Evolutionary conservation across 1,140 invertebrate genomes (phyloP).

Genomic region (Atta texana): DNA sequence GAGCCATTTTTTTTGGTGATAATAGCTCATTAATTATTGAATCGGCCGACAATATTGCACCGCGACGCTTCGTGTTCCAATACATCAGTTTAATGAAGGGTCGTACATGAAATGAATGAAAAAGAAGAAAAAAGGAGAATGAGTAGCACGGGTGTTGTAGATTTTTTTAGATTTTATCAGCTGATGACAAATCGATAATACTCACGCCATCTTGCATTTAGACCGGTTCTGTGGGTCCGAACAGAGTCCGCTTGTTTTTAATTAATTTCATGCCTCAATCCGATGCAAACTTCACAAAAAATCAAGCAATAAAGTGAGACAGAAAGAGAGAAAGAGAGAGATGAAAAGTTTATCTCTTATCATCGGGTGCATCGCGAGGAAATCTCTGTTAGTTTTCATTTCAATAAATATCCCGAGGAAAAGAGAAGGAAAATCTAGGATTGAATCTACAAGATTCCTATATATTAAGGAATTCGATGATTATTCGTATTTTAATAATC

Average conservation of each 20-base stretch:
- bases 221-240: slow-evolving; percentile 54
- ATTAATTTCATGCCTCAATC: slow-evolving; percentile 58
- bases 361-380: not conserved
- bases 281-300: slow-evolving; percentile 23
- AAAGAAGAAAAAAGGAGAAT: slow-evolving; percentile 1
- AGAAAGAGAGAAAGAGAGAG: slow-evolving; percentile 13
- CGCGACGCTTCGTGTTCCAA: not conserved
- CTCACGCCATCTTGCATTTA: slow-evolving; percentile 63
- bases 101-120: not conserved
- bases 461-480: slow-evolving; percentile 10
- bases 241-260: slow-evolving; percentile 47
- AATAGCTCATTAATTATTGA: not conserved
- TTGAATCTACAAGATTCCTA: not conserved
- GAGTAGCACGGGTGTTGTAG: slow-evolving; percentile 8
- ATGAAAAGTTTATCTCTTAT: not conserved
- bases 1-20: not conserved
- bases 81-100: slow-evolving; percentile 15
- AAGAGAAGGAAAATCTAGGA: not conserved
- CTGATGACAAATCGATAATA: slow-evolving; percentile 67
- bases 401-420: not conserved
- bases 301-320: not conserved
- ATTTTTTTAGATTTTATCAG: slow-evolving; percentile 62
- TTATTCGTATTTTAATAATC: slow-evolving; percentile 8
- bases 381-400: slow-evolving; percentile 26
- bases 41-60: not conserved